Evolutionary conservation across 1,140 invertebrate species (phyloP), one percentile per base, ranked within the genome.

Genomic region (Chymomyza costata): DNA sequence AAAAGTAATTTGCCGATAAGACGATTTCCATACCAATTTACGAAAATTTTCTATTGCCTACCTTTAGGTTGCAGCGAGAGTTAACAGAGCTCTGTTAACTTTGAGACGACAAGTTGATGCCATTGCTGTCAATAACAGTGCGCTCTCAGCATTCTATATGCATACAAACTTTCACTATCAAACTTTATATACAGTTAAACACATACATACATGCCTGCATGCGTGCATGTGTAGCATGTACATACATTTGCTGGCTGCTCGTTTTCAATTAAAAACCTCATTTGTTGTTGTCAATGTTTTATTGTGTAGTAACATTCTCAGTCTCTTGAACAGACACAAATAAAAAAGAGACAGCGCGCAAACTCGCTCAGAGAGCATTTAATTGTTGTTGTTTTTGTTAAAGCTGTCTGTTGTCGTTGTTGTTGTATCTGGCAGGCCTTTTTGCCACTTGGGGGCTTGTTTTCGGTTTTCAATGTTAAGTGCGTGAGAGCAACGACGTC

Each of bases 401-500:
- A 28, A 21, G 32, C 31, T 37, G 13, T 17, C 18, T 32, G 14
- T 47, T 21, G 16, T 34, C 13, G 11, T 35, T 49, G 18, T 18
- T 54, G 15, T 21, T 56, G 50, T 34, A 39, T 15, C 25, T 31
- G 58, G 52, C 62, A 70, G 62, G 66, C 66, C 50, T 67, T 78
- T 78, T 59, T 48, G 54, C 53, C 66, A 56, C 66, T 78, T 67
- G 67, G 71, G 44, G 71, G 71, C 73, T 80, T 78, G 71, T 80
- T 80, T 78, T 78, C 71, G 63, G 58, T 78, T 78, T 78, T 78
- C 71, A 78, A 76, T 76, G 71, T 76, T 76, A 76, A 78, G 71
- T 78, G 66, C 58, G 73, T 62, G 46, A 57, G 47, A 69, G 70
- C 45, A 53, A 69, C 54, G 40, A 55, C 58, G n/a, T n/a, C n/a